Percentiles rank a stretch among this genome's conserved stretches.
Evolutionary conservation across 2,113 vertebrate species (phyloP).

Genomic region (Athene noctua): DNA sequence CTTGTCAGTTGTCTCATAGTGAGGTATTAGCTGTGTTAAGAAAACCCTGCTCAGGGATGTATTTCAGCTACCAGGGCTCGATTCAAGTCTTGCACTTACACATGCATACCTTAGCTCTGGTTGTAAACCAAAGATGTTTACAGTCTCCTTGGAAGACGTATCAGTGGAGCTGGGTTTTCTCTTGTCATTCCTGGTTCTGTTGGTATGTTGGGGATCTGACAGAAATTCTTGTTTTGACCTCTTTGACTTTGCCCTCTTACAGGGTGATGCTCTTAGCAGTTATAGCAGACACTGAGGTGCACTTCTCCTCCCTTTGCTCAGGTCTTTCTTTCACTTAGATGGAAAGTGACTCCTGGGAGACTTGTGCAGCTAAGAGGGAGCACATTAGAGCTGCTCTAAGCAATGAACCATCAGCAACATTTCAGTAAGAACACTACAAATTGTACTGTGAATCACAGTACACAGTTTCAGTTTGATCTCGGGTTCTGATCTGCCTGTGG

Average conservation of each 20-base stretch:
- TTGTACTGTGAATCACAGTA: background rate
- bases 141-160: background rate
- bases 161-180: background rate
- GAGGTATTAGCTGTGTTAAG: background rate
- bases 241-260: background rate
- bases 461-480: background rate
- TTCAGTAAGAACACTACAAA: background rate
- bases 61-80: background rate
- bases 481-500: background rate
- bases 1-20: background rate
- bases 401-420: background rate
- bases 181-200: background rate
- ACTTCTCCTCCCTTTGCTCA: background rate
- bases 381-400: background rate
- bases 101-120: background rate
- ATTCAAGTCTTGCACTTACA: background rate
- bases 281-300: background rate
- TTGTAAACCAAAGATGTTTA: background rate
- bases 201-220: background rate
- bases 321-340: background rate
- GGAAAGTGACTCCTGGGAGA: background rate
- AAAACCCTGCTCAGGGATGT: background rate
- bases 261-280: background rate
- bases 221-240: background rate
- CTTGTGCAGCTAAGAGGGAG: background rate